phyloP scores from a whole-genome alignment of 2,113 vertebrate genomes.

The Shinisaurus crocodilurus region DNA sequence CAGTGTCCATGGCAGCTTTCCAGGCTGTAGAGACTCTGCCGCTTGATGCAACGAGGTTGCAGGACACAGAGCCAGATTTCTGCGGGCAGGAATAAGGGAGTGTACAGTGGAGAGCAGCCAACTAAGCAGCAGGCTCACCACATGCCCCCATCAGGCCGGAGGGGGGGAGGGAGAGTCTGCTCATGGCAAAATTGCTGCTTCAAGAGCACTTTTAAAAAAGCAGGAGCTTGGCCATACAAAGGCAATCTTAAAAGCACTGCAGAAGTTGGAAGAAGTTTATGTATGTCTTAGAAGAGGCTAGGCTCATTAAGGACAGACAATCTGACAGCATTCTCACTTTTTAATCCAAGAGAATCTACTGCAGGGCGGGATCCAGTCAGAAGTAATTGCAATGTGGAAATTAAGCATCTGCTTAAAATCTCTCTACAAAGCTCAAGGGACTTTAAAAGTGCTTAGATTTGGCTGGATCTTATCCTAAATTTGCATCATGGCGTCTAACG shows the following conservation, averaged over 20 bases:
- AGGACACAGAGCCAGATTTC: constrained; percentile 5
- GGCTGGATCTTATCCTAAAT: neutral
- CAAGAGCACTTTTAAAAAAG: neutral
- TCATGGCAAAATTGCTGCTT: neutral
- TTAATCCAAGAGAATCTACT: neutral
- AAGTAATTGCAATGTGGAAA: neutral
- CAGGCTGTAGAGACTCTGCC: neutral
- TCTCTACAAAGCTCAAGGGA: neutral
- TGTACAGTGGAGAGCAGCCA: neutral
- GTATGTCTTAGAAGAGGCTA: neutral
- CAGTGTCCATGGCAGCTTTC: neutral
- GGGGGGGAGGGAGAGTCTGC: neutral
- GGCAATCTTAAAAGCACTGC: no score
- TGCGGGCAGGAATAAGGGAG: neutral
- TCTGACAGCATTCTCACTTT: neutral
- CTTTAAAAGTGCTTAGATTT: neutral
- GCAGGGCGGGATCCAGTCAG: neutral
- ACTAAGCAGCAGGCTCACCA: constrained; percentile 8
- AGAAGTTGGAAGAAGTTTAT: neutral
- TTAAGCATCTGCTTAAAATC: neutral
- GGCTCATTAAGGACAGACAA: constrained; percentile 6
- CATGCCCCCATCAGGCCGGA: constrained; percentile 4
- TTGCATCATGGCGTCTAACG: neutral
- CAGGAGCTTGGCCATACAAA: neutral
- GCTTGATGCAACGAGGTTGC: constrained; percentile 1